phyloP scores from a whole-genome alignment of 2,797 vertebrate genomes.

The Cephalopachus bancanus region DNA sequence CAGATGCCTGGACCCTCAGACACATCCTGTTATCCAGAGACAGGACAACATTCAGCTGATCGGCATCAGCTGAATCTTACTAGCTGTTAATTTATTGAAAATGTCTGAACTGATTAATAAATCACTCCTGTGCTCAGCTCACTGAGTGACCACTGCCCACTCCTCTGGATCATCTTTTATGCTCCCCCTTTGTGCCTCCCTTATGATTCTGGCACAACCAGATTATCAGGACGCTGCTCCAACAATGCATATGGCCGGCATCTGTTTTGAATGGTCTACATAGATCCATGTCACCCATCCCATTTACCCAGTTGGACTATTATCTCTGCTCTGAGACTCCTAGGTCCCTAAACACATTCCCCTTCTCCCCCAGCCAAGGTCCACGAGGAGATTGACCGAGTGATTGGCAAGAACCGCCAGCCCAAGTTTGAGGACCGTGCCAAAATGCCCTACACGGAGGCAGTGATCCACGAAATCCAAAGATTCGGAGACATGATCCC shows the following conservation, averaged over 20 bases:
- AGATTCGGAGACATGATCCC: slow-evolving; percentile 56
- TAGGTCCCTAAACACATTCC: neutral
- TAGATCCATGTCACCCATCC: neutral
- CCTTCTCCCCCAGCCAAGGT: slow-evolving; percentile 81
- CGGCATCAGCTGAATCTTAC: accelerated
- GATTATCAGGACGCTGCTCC: neutral
- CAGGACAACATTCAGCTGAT: neutral
- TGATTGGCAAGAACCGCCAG: slow-evolving; percentile 84
- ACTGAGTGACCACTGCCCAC: neutral
- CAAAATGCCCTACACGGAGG: slow-evolving; percentile 87
- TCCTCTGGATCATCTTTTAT: neutral
- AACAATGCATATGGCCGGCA: accelerated
- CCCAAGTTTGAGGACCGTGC: slow-evolving; percentile 82
- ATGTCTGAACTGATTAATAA: neutral
- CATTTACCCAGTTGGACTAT: neutral
- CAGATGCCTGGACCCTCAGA: neutral
- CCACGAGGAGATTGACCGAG: slow-evolving; percentile 87
- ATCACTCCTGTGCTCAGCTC: neutral
- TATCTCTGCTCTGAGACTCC: neutral
- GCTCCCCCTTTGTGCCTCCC: neutral
- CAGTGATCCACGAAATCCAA: slow-evolving; percentile 87
- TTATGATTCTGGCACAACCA: accelerated
- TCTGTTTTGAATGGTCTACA: neutral
- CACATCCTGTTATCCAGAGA: neutral
- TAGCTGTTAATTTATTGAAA: neutral